Conservation (phyloP, 2,888 invertebrate genomes). For the Palloptera scutellata region DNA sequence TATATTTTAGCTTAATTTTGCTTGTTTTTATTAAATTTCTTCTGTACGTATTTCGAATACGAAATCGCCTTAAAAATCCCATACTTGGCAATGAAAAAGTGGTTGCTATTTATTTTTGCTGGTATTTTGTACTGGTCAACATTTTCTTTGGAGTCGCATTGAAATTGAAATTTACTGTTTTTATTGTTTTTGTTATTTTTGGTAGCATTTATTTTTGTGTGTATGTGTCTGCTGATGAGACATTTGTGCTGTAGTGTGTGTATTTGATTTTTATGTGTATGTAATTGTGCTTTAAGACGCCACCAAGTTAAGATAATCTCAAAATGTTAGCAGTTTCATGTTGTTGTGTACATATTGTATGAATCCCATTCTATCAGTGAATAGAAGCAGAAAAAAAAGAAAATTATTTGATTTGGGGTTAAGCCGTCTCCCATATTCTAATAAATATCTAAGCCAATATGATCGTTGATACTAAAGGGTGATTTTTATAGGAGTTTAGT, state of each 20-base stretch:
- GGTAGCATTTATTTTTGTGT: background rate
- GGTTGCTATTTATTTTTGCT: too few species aligned
- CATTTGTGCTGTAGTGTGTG: background rate
- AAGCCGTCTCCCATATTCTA: too few species aligned
- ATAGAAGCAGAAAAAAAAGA: too few species aligned
- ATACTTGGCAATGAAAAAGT: too few species aligned
- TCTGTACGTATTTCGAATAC: constrained; percentile 27
- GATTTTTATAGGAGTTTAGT: too few species aligned
- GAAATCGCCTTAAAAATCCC: constrained; percentile 32
- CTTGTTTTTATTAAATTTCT: too few species aligned
- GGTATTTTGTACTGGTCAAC: constrained; percentile 1
- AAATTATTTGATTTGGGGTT: too few species aligned
- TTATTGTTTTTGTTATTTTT: constrained; percentile 18
- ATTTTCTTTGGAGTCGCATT: background rate
- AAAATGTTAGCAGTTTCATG: constrained; percentile 27
- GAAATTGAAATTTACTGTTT: constrained; percentile 14
- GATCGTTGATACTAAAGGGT: too few species aligned
- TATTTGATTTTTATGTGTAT: too few species aligned
- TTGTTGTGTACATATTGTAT: background rate
- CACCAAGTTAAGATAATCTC: constrained; percentile 24
- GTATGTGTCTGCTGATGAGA: background rate
- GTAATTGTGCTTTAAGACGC: constrained; percentile 9
- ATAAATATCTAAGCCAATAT: too few species aligned
- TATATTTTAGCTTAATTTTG: background rate
- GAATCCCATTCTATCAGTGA: too few species aligned